Evolutionary conservation across 2,113 vertebrate species (phyloP).

Genomic region (Myodes glareolus): DNA sequence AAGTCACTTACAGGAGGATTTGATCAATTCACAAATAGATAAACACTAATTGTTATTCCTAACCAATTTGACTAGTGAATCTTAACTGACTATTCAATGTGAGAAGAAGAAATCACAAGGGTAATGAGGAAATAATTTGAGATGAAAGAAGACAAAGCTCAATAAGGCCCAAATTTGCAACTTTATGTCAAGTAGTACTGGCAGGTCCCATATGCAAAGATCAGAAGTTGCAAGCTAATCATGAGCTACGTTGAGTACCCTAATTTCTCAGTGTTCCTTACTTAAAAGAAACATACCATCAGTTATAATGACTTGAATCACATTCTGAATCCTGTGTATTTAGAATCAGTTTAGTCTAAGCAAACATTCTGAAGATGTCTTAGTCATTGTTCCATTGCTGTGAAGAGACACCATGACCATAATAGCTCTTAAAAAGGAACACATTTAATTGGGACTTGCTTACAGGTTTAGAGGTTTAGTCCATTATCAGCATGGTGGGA

Average conservation of each 20-base stretch:
- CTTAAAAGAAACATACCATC: background rate
- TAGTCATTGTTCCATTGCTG: background rate
- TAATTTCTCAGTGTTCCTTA: background rate
- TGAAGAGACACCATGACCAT: background rate
- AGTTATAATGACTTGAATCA: background rate
- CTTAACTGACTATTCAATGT: background rate
- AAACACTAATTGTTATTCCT: background rate
- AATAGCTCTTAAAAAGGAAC: background rate
- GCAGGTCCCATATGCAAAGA: background rate
- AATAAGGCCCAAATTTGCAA: background rate
- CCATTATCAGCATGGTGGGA: background rate
- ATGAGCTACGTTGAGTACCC: background rate
- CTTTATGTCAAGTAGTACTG: background rate
- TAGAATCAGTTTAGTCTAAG: background rate
- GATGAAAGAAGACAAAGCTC: background rate
- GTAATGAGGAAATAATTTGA: conserved; percentile 18
- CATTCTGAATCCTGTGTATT: background rate
- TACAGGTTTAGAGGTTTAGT: background rate
- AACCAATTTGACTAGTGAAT: background rate
- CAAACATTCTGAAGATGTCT: background rate
- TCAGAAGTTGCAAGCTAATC: background rate
- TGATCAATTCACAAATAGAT: background rate
- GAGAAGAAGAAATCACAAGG: conserved; percentile 11
- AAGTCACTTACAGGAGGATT: background rate
- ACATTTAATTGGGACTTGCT: background rate